Evolutionary conservation across 2,797 vertebrate species (phyloP).

Genomic region (Natrix natrix): DNA sequence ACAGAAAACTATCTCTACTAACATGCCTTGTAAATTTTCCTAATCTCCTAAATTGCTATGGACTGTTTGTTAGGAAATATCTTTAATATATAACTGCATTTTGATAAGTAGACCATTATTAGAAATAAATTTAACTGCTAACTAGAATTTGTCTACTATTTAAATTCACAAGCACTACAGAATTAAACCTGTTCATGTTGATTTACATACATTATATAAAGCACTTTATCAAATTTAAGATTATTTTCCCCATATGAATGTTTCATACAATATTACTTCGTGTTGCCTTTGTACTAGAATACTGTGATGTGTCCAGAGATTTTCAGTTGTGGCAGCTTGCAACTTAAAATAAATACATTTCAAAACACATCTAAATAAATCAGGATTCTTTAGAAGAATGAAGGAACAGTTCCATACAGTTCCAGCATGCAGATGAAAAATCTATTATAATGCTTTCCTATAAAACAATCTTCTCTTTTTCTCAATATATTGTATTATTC

Average conservation of each 20-base stretch:
- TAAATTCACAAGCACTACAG: not conserved
- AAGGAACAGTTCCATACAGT: not conserved
- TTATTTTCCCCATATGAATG: not conserved
- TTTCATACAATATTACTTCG: not conserved
- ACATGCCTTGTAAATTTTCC: constrained; percentile 10
- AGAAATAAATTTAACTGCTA: constrained; percentile 40
- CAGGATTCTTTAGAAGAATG: not conserved
- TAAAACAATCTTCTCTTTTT: not conserved
- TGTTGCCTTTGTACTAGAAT: not conserved
- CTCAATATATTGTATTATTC: not conserved
- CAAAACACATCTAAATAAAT: not conserved
- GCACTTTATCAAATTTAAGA: not conserved
- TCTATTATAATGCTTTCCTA: not conserved
- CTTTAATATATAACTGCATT: constrained; percentile 10
- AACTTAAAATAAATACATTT: not conserved
- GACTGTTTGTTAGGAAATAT: constrained; percentile 49
- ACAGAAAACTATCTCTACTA: not conserved
- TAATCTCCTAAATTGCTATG: constrained; percentile 58
- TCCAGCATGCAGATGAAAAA: not conserved
- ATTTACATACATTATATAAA: not conserved
- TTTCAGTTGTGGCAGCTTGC: not conserved
- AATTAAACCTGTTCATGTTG: not conserved
- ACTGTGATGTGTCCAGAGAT: not conserved
- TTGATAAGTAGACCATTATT: constrained; percentile 31
- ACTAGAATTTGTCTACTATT: constrained; percentile 1